Evolutionary conservation across 2,797 vertebrate species (phyloP).

Genomic region (Enteromius unitaeniatus): DNA sequence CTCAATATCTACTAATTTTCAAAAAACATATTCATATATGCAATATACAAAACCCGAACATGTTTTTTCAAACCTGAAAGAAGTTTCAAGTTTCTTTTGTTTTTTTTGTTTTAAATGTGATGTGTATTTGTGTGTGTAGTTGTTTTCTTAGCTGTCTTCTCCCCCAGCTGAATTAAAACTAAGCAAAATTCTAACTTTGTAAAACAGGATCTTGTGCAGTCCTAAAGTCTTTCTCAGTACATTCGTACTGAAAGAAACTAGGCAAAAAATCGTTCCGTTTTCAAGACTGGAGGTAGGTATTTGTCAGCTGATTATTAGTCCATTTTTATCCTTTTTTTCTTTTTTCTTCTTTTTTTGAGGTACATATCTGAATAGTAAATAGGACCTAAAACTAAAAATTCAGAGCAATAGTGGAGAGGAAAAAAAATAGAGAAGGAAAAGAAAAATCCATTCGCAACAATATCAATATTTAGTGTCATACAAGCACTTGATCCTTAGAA

Average conservation of each 20-base stretch:
- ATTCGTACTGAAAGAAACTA: constrained; percentile 77
- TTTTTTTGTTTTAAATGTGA: neutral
- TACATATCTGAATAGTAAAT: constrained; percentile 88
- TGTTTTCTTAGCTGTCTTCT: constrained; percentile 70
- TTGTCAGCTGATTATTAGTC: constrained; percentile 85
- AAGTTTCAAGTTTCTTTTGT: constrained; percentile 87
- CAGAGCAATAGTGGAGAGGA: constrained; percentile 51
- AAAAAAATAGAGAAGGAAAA: constrained; percentile 64
- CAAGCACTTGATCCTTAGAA: constrained; percentile 84
- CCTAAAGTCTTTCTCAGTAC: constrained; percentile 77
- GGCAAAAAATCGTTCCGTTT: constrained; percentile 80
- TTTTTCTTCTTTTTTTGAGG: constrained; percentile 81
- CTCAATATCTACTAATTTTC: constrained; percentile 83
- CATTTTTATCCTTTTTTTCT: constrained; percentile 79
- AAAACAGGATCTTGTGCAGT: constrained; percentile 88
- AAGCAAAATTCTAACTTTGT: constrained; percentile 76
- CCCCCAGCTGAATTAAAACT: constrained; percentile 74
- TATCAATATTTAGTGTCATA: constrained; percentile 79
- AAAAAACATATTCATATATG: constrained; percentile 87
- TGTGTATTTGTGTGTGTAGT: neutral
- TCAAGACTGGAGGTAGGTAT: constrained; percentile 94
- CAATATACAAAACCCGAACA: constrained; percentile 87
- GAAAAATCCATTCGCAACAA: constrained; percentile 76
- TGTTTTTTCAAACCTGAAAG: constrained; percentile 85
- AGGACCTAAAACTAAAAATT: constrained; percentile 64